These are phyloP conservation scores for Ellobium chinense DNA, from an alignment of 2,888 invertebrate species.

Conservation along the genomic window DNA sequence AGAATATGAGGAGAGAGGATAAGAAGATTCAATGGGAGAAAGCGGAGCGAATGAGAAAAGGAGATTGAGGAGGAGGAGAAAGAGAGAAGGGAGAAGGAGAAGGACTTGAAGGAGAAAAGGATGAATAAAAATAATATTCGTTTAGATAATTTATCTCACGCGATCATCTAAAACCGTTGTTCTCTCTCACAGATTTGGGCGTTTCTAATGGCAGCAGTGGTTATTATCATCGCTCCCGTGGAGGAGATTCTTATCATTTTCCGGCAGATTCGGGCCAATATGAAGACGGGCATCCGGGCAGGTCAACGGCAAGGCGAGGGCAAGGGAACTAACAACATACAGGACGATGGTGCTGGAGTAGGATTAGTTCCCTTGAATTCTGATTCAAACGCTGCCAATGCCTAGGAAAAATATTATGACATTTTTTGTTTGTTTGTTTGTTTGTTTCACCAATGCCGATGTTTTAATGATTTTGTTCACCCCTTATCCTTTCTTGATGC, in stretches of 20 bases:
- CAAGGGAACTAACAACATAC: conserved; percentile 27
- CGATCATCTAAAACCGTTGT: no score
- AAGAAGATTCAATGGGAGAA: no score
- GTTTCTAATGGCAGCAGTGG: conserved; percentile 62
- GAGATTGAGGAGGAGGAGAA: no score
- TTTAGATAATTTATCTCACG: no score
- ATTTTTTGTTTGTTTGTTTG: no score
- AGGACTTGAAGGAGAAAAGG: not conserved
- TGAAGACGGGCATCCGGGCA: conserved; percentile 10
- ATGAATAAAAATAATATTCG: no score
- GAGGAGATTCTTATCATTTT: conserved; percentile 62
- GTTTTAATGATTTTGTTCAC: no score
- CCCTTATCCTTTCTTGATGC: no score
- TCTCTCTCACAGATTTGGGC: conserved; percentile 57
- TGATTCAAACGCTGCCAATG: not conserved
- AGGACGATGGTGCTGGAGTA: conserved; percentile 20
- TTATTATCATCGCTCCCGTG: conserved; percentile 61
- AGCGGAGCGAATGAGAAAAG: no score
- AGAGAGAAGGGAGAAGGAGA: not conserved
- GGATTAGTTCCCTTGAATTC: conserved; percentile 22
- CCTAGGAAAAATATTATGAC: no score
- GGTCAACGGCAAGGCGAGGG: not conserved
- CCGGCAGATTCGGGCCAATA: conserved; percentile 52
- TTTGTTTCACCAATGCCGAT: no score
- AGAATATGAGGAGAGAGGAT: no score